A percentile compares a stretch with the other conserved stretches of the same genome.
Conservation (phyloP, 2,113 vertebrate species). For the Prunella himalayana region DNA sequence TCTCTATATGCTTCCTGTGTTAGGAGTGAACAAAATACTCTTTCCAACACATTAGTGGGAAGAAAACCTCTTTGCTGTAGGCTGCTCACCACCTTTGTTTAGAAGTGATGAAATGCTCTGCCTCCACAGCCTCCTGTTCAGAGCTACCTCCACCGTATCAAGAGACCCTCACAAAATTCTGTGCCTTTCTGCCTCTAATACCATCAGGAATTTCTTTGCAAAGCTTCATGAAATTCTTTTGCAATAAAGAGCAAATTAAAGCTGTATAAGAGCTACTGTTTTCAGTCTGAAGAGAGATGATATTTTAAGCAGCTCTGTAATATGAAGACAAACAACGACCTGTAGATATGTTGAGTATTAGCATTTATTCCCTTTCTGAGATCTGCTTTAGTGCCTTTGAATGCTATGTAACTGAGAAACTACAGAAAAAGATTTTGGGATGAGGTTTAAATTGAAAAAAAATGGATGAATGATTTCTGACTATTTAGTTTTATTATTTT, state of each 20-base stretch:
- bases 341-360: background rate
- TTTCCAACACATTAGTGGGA: background rate
- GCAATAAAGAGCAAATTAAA: background rate
- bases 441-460: background rate
- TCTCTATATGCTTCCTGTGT: background rate
- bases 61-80: background rate
- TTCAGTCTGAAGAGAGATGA: background rate
- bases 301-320: background rate
- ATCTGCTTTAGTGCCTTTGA: background rate
- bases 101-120: background rate
- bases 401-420: background rate
- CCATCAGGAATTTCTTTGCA: background rate
- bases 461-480: background rate
- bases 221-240: background rate
- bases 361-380: background rate
- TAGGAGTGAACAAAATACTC: background rate
- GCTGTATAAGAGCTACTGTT: background rate
- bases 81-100: background rate
- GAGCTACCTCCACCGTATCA: background rate
- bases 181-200: background rate
- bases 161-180: background rate
- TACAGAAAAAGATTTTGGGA: background rate
- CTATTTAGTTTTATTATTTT: background rate
- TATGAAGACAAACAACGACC: background rate
- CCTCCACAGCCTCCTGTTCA: background rate